Base-by-base conservation (phyloP, 2,113 vertebrate species). In the Clupea harengus region DNA sequence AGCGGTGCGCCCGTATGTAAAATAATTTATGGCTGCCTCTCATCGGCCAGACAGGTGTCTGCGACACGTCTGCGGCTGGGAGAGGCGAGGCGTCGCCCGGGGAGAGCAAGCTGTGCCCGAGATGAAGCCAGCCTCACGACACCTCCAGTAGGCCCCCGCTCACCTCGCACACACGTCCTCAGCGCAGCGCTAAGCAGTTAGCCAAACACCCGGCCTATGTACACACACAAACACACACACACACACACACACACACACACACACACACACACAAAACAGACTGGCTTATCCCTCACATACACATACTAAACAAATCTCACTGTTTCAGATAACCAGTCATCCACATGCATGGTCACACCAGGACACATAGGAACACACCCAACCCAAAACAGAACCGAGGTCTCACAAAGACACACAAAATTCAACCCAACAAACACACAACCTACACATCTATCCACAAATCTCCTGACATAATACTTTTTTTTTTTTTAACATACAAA, bases 61-160 rank as follows among this genome's bases (percentile, higher is more conserved):
- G 87, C 91, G 86, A 83, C 87, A 87, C 18, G 83, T 90, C 88
- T 86, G 52, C 60, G 78, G 86, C 25, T 28, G 28, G 72, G 32
- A 39, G 72, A 78, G 72, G 72, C 6, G 72, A 9, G 44, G 82
- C 83, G 90, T 89, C 91, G 89, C 89, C 88, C 84, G 84, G 85
- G 85, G 89, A 88, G 84, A 87, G 90, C 89, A 92, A 90, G 91
- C 92, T 90, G 89, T 89, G 90, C 89, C 85, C 87, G 84, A 90
- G 91, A 88, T 90, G 82, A 86, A 89, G 83, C 85, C 11, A 78
- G 72, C 72, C 72, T 78, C 72, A 78, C 72, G 72, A 78, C 72
- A 78, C 72, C 72, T 78, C 17, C 28, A 78, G 13, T 11, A 78
- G 32, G 72, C 10, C 72, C 72, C 25, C 15, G 72, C 25, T 78